Evolutionary conservation across 2,797 vertebrate genomes (phyloP).

Genomic region (Schizopygopsis malacanthus): DNA sequence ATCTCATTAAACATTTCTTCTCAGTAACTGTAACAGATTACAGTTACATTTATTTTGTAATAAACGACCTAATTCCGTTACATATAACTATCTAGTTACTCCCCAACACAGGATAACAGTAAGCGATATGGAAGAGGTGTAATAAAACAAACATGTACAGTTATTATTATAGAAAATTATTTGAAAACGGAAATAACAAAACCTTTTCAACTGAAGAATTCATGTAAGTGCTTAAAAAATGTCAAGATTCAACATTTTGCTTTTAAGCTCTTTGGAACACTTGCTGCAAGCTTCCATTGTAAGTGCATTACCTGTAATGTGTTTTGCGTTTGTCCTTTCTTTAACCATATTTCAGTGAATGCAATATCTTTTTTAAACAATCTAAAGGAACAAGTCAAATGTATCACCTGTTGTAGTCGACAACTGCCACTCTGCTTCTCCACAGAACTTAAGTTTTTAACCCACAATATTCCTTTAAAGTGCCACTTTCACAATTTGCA

Average conservation of each 20-base stretch:
- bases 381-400: not conserved
- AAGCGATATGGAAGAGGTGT: not conserved
- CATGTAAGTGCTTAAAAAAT: slow-evolving; percentile 6
- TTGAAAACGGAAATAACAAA: not conserved
- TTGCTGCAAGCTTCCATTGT: not conserved
- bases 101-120: not conserved
- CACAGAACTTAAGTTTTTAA: not conserved
- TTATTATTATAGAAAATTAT: not conserved
- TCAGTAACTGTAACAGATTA: not conserved
- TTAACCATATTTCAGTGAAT: not conserved
- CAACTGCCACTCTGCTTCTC: not conserved
- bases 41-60: not conserved
- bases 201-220: not conserved
- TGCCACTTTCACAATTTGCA: slow-evolving; percentile 13
- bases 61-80: not conserved
- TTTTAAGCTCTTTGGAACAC: slow-evolving; percentile 5
- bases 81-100: not conserved
- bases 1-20: too few species aligned
- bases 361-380: not conserved
- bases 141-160: too few species aligned
- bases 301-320: slow-evolving; percentile 1
- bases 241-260: not conserved
- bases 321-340: not conserved
- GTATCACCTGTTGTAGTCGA: not conserved
- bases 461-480: not conserved